phyloP scores from a whole-genome alignment of 2,888 invertebrate species.

The Phytoseiulus persimilis region DNA sequence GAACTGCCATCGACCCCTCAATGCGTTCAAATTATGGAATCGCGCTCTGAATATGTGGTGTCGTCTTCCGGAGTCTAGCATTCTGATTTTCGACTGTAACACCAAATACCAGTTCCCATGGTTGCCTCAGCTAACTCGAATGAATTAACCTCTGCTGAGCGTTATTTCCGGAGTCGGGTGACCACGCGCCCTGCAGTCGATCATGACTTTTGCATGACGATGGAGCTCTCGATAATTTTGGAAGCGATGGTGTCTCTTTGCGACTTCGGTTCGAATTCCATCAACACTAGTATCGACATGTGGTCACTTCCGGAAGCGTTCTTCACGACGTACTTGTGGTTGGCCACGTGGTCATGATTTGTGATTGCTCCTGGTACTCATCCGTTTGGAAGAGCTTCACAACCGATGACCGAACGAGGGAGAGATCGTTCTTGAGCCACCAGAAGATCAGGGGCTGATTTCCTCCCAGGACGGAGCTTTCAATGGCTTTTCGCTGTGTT shows the following conservation, averaged over 20 bases:
- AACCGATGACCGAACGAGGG: neutral
- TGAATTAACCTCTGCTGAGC: neutral
- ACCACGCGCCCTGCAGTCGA: neutral
- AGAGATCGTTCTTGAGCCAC: neutral
- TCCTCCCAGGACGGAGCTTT: neutral
- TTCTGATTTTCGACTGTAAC: too few relatives aligned
- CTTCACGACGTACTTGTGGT: neutral
- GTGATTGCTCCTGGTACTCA: neutral
- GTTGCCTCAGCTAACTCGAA: too few relatives aligned
- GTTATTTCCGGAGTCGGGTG: neutral
- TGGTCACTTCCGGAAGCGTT: constrained; percentile 6
- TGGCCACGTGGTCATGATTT: neutral
- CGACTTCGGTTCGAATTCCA: neutral
- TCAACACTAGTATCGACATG: neutral
- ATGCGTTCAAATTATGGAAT: too few relatives aligned
- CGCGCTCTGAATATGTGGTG: too few relatives aligned
- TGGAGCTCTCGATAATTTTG: neutral
- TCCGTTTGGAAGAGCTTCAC: neutral
- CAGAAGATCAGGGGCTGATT: neutral
- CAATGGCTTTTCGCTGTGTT: neutral
- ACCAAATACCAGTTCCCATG: too few relatives aligned
- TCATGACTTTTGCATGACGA: neutral
- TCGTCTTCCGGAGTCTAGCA: too few relatives aligned
- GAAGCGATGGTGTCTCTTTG: neutral
- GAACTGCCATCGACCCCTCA: too few relatives aligned